phyloP scores from a whole-genome alignment of 2,113 vertebrate species.

The Lampris megalopsis region DNA sequence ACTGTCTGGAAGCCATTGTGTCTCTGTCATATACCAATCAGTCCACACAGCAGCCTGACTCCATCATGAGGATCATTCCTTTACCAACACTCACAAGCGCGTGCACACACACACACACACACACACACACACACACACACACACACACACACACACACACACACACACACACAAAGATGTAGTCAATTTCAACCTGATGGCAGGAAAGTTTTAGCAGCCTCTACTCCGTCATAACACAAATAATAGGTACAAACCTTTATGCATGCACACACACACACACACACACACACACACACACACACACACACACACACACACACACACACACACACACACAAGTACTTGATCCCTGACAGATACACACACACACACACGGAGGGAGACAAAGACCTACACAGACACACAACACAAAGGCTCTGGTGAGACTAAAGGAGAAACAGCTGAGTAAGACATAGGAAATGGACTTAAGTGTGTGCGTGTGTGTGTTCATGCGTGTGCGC shows the following conservation, averaged over 20 bases:
- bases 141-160: slow-evolving; percentile 13
- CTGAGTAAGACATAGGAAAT: slow-evolving; percentile 28
- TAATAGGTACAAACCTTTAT: slow-evolving; percentile 5
- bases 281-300: not conserved
- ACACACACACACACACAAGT: not conserved
- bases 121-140: not conserved
- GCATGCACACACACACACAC: not conserved
- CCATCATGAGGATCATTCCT: slow-evolving; percentile 51
- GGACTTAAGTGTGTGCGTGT: slow-evolving; percentile 24
- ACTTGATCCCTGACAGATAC: not conserved
- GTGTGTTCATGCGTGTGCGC: not conserved
- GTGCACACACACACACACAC: slow-evolving; percentile 35
- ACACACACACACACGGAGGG: not conserved
- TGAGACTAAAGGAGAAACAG: slow-evolving; percentile 32
- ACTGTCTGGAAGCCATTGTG: slow-evolving; percentile 66
- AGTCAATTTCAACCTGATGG: slow-evolving; percentile 24
- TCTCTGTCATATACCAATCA: slow-evolving; percentile 63
- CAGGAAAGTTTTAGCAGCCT: slow-evolving; percentile 47
- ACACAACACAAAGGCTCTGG: not conserved
- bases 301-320: slow-evolving; percentile 7
- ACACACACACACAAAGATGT: slow-evolving; percentile 31
- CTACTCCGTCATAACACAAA: slow-evolving; percentile 52
- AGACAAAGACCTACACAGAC: not conserved
- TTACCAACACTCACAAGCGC: slow-evolving; percentile 1
- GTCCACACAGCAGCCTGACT: slow-evolving; percentile 70